Evolutionary conservation across 1,140 invertebrate species (phyloP).

Genomic region (Tetramorium alpestre): DNA sequence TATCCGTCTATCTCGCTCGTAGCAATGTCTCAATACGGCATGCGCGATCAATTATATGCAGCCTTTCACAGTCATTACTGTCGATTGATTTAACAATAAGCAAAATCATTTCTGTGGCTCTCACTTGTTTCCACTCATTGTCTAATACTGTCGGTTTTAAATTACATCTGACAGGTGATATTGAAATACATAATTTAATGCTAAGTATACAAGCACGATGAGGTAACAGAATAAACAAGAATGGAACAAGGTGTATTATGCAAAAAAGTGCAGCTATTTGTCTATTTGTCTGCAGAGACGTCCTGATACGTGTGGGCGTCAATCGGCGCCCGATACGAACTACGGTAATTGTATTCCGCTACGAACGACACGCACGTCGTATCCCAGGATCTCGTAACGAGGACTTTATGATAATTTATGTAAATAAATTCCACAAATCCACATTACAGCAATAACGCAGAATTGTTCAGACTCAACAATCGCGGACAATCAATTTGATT

Average conservation of each 20-base stretch:
- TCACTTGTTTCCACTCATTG: neutral
- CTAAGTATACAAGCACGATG: neutral
- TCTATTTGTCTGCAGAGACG: neutral
- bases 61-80: neutral
- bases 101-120: neutral
- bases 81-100: too few species aligned
- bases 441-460: neutral
- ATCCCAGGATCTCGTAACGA: constrained; percentile 17
- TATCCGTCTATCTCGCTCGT: neutral
- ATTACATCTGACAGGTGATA: neutral
- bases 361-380: neutral
- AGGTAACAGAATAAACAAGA: constrained; percentile 19
- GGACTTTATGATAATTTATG: constrained; percentile 33
- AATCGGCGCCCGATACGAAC: constrained; percentile 13
- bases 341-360: constrained; percentile 41
- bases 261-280: constrained; percentile 11
- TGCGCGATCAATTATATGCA: neutral
- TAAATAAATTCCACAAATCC: neutral
- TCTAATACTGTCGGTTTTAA: neutral
- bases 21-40: neutral
- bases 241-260: neutral
- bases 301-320: neutral
- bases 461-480: neutral
- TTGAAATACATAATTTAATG: neutral
- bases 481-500: neutral